phyloP scores from a whole-genome alignment of 2,113 vertebrate species.

The Oxyura jamaicensis region DNA sequence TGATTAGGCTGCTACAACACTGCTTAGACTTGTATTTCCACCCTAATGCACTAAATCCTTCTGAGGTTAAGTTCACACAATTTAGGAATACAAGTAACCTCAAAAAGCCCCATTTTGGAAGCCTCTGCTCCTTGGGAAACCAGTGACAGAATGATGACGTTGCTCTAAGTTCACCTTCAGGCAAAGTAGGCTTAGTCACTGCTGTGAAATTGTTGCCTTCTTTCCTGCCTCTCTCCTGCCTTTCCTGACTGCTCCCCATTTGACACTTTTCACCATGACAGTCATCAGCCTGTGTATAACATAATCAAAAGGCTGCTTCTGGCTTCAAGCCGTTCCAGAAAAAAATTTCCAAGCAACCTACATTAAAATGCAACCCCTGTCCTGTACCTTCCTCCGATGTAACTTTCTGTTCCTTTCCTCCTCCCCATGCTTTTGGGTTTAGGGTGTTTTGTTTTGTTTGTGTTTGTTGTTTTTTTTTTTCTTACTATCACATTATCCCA shows the following conservation, averaged over 20 bases:
- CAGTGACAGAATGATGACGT: neutral
- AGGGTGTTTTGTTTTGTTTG: neutral
- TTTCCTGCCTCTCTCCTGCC: neutral
- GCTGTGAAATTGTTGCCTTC: neutral
- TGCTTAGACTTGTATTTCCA: neutral
- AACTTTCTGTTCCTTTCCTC: constrained; percentile 18
- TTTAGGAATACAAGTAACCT: constrained; percentile 1
- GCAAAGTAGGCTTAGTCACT: constrained; percentile 23
- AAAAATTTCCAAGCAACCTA: neutral
- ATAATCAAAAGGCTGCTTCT: constrained; percentile 38
- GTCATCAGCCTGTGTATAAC: constrained; percentile 1
- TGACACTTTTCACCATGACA: constrained; percentile 29
- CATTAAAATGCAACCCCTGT: constrained; percentile 5
- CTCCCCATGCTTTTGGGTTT: neutral
- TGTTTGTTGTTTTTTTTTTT: neutral
- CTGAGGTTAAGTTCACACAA: neutral
- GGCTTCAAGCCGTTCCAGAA: constrained; percentile 7
- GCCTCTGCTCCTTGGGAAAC: neutral
- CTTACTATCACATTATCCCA: constrained; percentile 62
- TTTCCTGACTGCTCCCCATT: neutral
- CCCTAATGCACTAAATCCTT: neutral
- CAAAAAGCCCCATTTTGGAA: neutral
- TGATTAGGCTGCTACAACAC: neutral
- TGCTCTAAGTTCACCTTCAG: constrained; percentile 11
- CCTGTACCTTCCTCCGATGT: neutral